Evolutionary conservation across 1,140 invertebrate genomes (phyloP).

Genomic region (Archivesica marissinica): DNA sequence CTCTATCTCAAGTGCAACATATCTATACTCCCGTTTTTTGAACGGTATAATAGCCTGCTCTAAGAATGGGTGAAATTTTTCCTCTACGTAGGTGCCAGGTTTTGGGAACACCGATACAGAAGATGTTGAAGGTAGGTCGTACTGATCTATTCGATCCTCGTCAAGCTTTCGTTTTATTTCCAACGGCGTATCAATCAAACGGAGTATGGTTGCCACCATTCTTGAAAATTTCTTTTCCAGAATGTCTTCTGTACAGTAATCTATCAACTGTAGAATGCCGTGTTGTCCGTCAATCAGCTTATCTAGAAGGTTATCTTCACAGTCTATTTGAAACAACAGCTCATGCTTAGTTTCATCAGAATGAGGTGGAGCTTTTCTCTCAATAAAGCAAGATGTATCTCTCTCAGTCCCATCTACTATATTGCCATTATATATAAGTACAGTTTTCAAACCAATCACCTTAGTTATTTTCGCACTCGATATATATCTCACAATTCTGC

Average conservation of each 20-base stretch:
- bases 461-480: background rate
- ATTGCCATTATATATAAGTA: background rate
- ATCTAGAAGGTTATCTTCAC: background rate
- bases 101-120: background rate
- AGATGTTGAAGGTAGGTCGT: background rate
- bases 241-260: slow-evolving; percentile 1
- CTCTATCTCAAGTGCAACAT: slow-evolving; percentile 45
- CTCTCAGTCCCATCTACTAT: background rate
- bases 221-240: background rate
- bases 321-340: background rate
- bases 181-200: background rate
- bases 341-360: background rate
- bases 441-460: slow-evolving; percentile 25
- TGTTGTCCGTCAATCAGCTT: background rate
- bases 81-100: slow-evolving; percentile 9
- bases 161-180: background rate
- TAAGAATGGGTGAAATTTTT: slow-evolving; percentile 45
- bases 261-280: background rate
- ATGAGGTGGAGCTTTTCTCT: background rate
- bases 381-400: background rate
- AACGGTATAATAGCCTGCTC: slow-evolving; percentile 29
- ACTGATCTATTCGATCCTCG: background rate
- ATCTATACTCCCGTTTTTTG: slow-evolving; percentile 35
- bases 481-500: background rate
- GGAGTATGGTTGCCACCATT: background rate